Evolutionary conservation across 1,140 invertebrate genomes (phyloP), one percentile per base, ranked within the genome.

Genomic region (Camponotus pennsylvanicus): DNA sequence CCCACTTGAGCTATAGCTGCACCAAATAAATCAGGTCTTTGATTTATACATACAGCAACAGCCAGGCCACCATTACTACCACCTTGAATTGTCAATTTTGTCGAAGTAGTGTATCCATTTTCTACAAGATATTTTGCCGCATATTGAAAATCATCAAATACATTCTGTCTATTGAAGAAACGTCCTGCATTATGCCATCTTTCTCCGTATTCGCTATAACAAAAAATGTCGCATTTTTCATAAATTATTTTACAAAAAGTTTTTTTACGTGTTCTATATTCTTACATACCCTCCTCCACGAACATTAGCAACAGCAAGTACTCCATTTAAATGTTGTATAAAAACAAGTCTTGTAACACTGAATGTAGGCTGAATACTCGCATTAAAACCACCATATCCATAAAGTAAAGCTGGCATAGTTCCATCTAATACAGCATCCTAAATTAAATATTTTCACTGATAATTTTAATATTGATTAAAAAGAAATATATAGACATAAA

Each of bases 331-430:
- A 93, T 99, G 97, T 91, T 99, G 97, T 92, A 99, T 97, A 93
- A 99, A 99, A 83, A 99, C 96, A 42, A 99, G 95, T 84, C 98
- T 96, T 5, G 97, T 97, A 8, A 98, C 96, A 89, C 97, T 98
- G 92, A 98, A 98, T 21, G 96, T 96, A 8, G 99, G 99, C 92
- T 97, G 97, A 84, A 99, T 96, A 91, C 97, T 98, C 79, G 99
- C 97, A 95, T 99, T 99, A 93, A 99, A 99, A 0, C 99, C 99
- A 61, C 99, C 99, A 95, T 99, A 99, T 27, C 99, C 99, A 95
- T 99, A 99, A 21, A 99, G 95, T 15, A 99, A 95, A 84, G 97
- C 97, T 37, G 97, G 98, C 94, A 96, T 97, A 61, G 95, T 96
- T 42, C 97, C 97, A 95, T 98, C 97, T 79, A 95, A 94, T 45